These are phyloP conservation scores for Bombus consobrinus DNA, from an alignment of 1,140 invertebrate species.

Conservation along the genomic window DNA sequence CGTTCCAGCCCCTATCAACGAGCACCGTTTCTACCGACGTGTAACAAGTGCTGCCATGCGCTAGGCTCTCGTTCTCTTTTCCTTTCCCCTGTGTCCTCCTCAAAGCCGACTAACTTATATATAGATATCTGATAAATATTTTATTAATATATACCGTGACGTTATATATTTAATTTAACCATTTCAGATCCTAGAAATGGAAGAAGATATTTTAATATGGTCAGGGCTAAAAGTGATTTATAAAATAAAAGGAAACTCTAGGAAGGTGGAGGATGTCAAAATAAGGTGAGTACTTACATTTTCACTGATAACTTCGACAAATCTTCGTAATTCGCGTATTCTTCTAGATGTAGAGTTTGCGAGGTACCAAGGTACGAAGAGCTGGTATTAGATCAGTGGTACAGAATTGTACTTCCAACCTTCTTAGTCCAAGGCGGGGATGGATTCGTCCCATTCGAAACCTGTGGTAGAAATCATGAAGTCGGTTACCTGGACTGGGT, in stretches of 20 bases:
- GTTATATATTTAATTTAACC: background rate
- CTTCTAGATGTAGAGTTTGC: conserved; percentile 86
- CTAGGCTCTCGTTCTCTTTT: background rate
- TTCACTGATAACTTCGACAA: background rate
- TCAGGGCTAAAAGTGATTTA: conserved; percentile 81
- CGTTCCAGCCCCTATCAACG: background rate
- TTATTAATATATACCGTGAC: background rate
- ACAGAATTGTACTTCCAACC: conserved; percentile 85
- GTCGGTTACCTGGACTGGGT: conserved; percentile 65
- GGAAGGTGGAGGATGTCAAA: conserved; percentile 58
- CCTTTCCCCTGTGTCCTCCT: too few species aligned
- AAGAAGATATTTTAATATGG: conserved; percentile 63
- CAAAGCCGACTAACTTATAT: background rate
- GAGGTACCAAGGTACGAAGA: conserved; percentile 85
- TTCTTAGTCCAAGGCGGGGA: conserved; percentile 88
- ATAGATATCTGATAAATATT: background rate
- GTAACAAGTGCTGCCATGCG: background rate
- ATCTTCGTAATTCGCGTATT: background rate
- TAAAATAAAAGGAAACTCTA: conserved; percentile 69
- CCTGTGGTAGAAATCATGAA: conserved; percentile 65
- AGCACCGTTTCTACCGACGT: background rate
- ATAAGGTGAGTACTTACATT: conserved; percentile 60
- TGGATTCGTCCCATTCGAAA: conserved; percentile 77
- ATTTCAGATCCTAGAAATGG: conserved; percentile 42
- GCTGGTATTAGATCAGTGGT: conserved; percentile 82